Conservation (phyloP, 2,888 invertebrate genomes). For the Cheilosia scutellata region DNA sequence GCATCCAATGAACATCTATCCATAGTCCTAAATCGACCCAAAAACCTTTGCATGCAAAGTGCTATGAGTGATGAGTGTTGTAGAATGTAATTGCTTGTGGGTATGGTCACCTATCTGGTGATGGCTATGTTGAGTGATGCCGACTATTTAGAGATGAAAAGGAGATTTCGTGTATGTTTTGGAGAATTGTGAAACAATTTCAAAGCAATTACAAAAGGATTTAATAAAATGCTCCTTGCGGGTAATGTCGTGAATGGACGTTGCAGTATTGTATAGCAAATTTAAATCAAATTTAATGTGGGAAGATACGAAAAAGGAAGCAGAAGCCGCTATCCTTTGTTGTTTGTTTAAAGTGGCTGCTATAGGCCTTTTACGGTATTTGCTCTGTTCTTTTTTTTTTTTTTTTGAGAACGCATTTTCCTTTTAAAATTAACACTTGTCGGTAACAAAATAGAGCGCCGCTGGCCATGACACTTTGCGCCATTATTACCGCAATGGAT, state of each 20-base stretch:
- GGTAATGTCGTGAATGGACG: neutral
- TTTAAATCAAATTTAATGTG: neutral
- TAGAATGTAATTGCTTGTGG: slow-evolving; percentile 59
- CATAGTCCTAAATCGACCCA: neutral
- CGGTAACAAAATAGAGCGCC: slow-evolving; percentile 15
- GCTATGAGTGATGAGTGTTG: slow-evolving; percentile 50
- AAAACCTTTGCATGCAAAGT: slow-evolving; percentile 33
- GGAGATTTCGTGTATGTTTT: slow-evolving; percentile 14
- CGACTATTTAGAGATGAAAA: slow-evolving; percentile 8
- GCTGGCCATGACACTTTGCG: slow-evolving; percentile 30
- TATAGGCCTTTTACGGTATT: neutral
- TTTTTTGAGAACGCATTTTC: neutral
- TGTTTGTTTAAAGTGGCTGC: neutral
- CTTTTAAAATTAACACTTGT: slow-evolving; percentile 37
- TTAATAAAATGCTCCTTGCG: neutral
- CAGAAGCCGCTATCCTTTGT: neutral
- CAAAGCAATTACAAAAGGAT: slow-evolving; percentile 20
- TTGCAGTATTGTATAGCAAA: neutral
- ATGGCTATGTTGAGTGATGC: slow-evolving; percentile 19
- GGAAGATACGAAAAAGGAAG: neutral
- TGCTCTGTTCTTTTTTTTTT: neutral
- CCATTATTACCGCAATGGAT: slow-evolving; percentile 45
- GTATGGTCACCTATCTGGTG: slow-evolving; percentile 28
- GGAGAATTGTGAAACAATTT: slow-evolving; percentile 32
- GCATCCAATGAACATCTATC: slow-evolving; percentile 42